These are phyloP conservation scores for Pelodytes ibericus DNA, from an alignment of 2,797 vertebrate genomes.

Conservation along the genomic window DNA sequence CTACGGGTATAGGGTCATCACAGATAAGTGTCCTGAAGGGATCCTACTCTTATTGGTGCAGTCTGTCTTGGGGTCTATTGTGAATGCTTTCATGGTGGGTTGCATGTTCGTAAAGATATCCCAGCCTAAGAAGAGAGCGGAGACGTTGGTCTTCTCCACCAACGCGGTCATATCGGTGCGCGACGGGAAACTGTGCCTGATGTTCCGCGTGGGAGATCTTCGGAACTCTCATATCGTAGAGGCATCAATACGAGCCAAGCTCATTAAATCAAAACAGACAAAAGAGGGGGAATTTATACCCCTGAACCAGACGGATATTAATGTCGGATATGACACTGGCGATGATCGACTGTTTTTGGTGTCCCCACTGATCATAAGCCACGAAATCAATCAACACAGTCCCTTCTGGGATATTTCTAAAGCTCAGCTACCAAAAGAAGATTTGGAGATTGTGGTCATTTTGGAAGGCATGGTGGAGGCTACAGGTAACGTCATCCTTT, in stretches of 20 bases:
- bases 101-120: slow-evolving; percentile 99
- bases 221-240: slow-evolving; percentile 98
- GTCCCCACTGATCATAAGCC: slow-evolving; percentile 97
- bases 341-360: slow-evolving; percentile 97
- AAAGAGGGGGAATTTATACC: slow-evolving; percentile 99
- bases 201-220: slow-evolving; percentile 98
- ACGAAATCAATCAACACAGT: slow-evolving; percentile 96
- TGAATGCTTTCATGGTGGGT: slow-evolving; percentile 99
- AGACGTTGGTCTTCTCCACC: slow-evolving; percentile 97
- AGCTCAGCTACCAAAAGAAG: slow-evolving; percentile 87
- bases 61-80: slow-evolving; percentile 97
- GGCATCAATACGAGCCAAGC: slow-evolving; percentile 95
- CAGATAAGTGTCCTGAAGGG: slow-evolving; percentile 96
- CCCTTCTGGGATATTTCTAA: slow-evolving; percentile 98
- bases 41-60: slow-evolving; percentile 94
- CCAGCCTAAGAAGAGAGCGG: slow-evolving; percentile 97
- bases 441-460: slow-evolving; percentile 97
- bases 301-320: slow-evolving; percentile 98
- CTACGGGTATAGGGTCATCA: slow-evolving; percentile 97
- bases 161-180: slow-evolving; percentile 96
- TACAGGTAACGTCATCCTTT: slow-evolving; percentile 82
- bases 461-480: slow-evolving; percentile 99
- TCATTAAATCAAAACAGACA: slow-evolving; percentile 99
- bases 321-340: slow-evolving; percentile 96
- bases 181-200: slow-evolving; percentile 94